Evolutionary conservation across 2,888 invertebrate genomes (phyloP).

Genomic region (Sphaeridia pumilis): DNA sequence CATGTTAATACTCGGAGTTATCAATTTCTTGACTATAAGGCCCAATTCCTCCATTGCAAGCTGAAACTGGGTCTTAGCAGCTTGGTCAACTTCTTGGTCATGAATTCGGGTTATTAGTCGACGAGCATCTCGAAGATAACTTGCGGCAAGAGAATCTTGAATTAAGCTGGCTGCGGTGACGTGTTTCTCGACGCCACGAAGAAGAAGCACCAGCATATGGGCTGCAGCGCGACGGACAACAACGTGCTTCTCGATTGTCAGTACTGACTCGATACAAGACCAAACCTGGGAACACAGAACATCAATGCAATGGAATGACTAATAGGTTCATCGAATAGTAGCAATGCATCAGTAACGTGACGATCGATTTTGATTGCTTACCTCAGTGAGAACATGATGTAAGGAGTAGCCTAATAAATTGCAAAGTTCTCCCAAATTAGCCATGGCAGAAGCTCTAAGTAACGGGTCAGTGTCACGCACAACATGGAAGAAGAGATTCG

Average conservation of each 20-base stretch:
- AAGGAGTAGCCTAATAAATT: slow-evolving; percentile 60
- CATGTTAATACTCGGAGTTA: slow-evolving; percentile 14
- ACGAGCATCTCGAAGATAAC: slow-evolving; percentile 25
- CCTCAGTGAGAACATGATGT: slow-evolving; percentile 61
- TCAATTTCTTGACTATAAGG: slow-evolving; percentile 45
- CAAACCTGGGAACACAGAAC: slow-evolving; percentile 50
- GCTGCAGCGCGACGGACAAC: slow-evolving; percentile 69
- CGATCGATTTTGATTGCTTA: slow-evolving; percentile 38
- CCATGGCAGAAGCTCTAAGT: slow-evolving; percentile 66
- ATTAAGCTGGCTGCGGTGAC: slow-evolving; percentile 15
- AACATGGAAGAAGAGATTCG: slow-evolving; percentile 59
- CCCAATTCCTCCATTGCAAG: slow-evolving; percentile 66
- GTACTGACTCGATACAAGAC: slow-evolving; percentile 54
- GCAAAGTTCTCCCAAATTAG: slow-evolving; percentile 71
- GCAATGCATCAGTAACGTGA: background rate
- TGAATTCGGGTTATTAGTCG: slow-evolving; percentile 50
- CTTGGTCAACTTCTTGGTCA: slow-evolving; percentile 53
- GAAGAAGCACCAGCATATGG: slow-evolving; percentile 58
- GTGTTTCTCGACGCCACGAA: slow-evolving; percentile 62
- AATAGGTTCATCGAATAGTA: background rate
- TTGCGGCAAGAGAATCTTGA: slow-evolving; percentile 12
- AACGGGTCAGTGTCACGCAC: slow-evolving; percentile 58
- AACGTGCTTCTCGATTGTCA: slow-evolving; percentile 56
- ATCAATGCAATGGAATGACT: slow-evolving; percentile 12
- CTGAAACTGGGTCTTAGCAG: slow-evolving; percentile 61